phyloP scores from a whole-genome alignment of 2,797 vertebrate genomes.

The Crax fasciolata region DNA sequence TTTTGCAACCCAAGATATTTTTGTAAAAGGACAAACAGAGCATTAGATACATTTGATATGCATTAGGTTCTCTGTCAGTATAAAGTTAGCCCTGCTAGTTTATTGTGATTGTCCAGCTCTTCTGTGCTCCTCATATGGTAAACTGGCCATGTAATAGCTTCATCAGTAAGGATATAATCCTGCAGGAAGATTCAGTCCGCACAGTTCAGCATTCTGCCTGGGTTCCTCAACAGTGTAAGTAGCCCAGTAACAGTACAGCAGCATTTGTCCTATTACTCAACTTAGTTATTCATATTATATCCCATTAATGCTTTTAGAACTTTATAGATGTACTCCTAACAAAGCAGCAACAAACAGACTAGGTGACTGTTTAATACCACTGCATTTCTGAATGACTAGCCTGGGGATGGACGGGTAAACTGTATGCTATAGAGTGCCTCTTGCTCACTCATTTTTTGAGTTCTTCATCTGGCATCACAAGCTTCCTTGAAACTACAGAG shows the following conservation, averaged over 20 bases:
- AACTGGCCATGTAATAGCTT: neutral
- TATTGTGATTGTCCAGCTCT: neutral
- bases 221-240: neutral
- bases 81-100: neutral
- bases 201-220: neutral
- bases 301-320: neutral
- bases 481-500: neutral
- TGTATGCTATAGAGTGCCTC: rapidly evolving
- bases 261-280: neutral
- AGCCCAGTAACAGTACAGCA: neutral
- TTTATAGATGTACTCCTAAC: neutral
- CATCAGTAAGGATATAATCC: neutral
- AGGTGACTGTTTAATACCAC: neutral
- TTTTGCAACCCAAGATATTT: neutral
- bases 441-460: neutral
- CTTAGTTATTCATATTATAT: neutral
- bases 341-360: neutral
- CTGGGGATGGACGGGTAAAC: rapidly evolving
- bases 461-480: neutral
- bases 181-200: neutral
- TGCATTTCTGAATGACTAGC: neutral
- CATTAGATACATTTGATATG: neutral
- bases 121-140: neutral
- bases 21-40: neutral
- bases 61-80: neutral